Percentiles rank a stretch among this genome's conserved stretches.
Evolutionary conservation across 2,888 invertebrate genomes (phyloP).

Genomic region (Trissonchulus latispiculum): DNA sequence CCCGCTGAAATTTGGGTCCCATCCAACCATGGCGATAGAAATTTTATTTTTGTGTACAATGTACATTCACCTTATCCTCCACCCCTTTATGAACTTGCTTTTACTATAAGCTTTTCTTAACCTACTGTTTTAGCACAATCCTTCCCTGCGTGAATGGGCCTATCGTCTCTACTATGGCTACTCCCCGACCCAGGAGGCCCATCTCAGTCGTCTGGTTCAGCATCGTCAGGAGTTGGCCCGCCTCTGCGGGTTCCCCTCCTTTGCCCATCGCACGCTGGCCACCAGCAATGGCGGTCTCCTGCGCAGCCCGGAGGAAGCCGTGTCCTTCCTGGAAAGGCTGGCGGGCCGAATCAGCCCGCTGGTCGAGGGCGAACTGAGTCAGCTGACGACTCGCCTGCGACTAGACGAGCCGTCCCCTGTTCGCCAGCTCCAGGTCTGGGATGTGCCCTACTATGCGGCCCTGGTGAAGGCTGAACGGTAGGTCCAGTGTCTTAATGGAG

Average conservation of each 20-base stretch:
- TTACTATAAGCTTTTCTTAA: too few relatives aligned
- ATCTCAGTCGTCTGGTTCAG: constrained; percentile 59
- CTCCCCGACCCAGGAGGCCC: constrained; percentile 33
- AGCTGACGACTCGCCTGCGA: constrained; percentile 21
- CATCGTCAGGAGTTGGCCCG: constrained; percentile 68
- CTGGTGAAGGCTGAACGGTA: too few relatives aligned
- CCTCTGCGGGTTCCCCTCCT: constrained; percentile 77
- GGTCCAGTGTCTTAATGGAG: too few relatives aligned
- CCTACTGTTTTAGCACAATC: neutral
- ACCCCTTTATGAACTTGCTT: too few relatives aligned
- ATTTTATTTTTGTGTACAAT: too few relatives aligned
- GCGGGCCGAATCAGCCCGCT: neutral
- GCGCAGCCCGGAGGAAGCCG: constrained; percentile 39
- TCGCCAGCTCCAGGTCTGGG: neutral
- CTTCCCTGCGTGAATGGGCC: constrained; percentile 3
- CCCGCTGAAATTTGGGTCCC: too few relatives aligned
- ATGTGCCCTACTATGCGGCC: neutral
- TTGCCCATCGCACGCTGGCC: constrained; percentile 75
- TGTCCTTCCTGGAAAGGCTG: constrained; percentile 30
- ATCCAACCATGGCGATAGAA: too few relatives aligned
- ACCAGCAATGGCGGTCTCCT: constrained; percentile 64
- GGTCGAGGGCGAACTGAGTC: constrained; percentile 19
- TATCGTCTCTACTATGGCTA: constrained; percentile 19
- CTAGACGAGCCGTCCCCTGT: neutral
- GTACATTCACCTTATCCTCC: too few relatives aligned